Evolutionary conservation across 2,797 vertebrate species (phyloP), one percentile per base, ranked within the genome.

Genomic region (Champsocephalus gunnari): DNA sequence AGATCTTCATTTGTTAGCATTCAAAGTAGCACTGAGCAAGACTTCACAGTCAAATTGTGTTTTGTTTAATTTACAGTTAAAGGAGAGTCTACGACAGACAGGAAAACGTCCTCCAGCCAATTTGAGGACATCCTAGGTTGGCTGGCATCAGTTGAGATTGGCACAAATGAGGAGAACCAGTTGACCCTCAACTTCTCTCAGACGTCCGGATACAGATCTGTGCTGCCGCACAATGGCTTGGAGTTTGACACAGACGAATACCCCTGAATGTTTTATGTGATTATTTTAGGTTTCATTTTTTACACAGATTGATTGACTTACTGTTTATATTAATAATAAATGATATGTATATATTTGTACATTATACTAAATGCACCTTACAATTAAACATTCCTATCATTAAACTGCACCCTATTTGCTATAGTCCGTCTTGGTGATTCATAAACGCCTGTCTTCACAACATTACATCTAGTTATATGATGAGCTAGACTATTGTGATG

Each of bases 181-280:
- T 2, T 75, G 62, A 81, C 71, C 1, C 51, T 88, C 17, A 71
- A 71, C 65, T 85, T 79, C 62, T 85, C 86, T 62, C 5, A 74
- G 63, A 66, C 86, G 0, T 84, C 88, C n/a, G 89, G 58, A 8
- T 88, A 89, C 55, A n/a, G 28, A 60, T 88, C 90, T 57, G 51
- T 14, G 32, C 1, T 63, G 0, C 0, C 54, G 19, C 1, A 38
- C 0, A 3, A 9, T 3, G 0, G 12, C 14, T 6, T 48, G 3
- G 56, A 63, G 7, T 47, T 10, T 1, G 1, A 66, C 3, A 9
- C 0, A n/a, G 34, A 41, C n/a, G 16, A 62, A 48, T 12, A 41
- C 7, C 28, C 4, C 3, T 16, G 17, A 60, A 56, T 17, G 0
- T 56, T 56, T 16, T 17, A 56, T 16, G 12, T 54, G 28, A 54